Evolutionary conservation across 2,888 invertebrate genomes (phyloP).

Genomic region (Drosophila mercatorum): DNA sequence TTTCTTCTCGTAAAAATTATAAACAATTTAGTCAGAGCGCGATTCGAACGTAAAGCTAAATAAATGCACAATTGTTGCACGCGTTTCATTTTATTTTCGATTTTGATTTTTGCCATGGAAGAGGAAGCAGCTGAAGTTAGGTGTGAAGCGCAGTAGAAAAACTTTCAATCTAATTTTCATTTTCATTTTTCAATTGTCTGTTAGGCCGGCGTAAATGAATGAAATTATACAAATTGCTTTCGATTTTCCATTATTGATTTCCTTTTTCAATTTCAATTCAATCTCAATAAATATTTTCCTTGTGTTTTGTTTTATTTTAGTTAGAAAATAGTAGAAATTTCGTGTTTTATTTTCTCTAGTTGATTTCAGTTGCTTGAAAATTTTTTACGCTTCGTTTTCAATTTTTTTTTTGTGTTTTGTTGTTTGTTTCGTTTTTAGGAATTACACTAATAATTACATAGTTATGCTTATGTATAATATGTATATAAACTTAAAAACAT

Average conservation of each 20-base stretch:
- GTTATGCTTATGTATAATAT: conserved; percentile 75
- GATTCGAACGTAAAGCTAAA: conserved; percentile 67
- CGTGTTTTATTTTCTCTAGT: conserved; percentile 47
- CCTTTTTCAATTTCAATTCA: conserved; percentile 3
- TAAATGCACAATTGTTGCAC: conserved; percentile 67
- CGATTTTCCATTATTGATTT: conserved; percentile 4
- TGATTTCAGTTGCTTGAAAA: conserved; percentile 45
- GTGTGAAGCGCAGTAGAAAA: conserved; percentile 47
- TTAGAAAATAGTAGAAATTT: conserved; percentile 61
- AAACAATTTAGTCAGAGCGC: conserved; percentile 47
- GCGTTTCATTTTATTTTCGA: conserved; percentile 57
- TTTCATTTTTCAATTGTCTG: neutral
- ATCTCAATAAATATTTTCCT: conserved; percentile 36
- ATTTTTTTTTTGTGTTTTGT: conserved; percentile 20
- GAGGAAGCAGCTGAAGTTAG: conserved; percentile 53
- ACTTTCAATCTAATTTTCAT: conserved; percentile 9
- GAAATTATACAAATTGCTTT: conserved; percentile 45
- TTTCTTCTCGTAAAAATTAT: conserved; percentile 30
- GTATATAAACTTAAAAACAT: conserved; percentile 75
- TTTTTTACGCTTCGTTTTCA: conserved; percentile 54
- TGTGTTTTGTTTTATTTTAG: conserved; percentile 17
- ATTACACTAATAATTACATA: conserved; percentile 83
- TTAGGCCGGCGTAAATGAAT: conserved; percentile 37
- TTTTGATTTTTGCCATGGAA: conserved; percentile 69
- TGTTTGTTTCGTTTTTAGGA: conserved; percentile 67